phyloP scores from a whole-genome alignment of 1,140 invertebrate species.

The Scaptomyza hsui region DNA sequence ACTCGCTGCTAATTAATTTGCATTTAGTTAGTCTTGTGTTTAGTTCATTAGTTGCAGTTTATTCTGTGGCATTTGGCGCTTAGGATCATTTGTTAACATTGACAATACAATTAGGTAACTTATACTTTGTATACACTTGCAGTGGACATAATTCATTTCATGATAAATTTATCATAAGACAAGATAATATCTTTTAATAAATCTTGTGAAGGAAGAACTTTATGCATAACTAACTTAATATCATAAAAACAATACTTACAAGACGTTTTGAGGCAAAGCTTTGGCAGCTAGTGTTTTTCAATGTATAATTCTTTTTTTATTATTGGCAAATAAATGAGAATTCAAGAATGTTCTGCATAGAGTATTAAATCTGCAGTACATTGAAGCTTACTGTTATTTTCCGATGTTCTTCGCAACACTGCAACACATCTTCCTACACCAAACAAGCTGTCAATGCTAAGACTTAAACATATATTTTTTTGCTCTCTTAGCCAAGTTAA shows the following conservation, averaged over 20 bases:
- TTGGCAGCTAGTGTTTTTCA: too few species aligned
- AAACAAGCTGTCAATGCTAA: background rate
- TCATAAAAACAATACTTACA: too few species aligned
- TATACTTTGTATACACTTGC: background rate
- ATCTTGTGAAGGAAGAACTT: too few species aligned
- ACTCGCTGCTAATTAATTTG: conserved; percentile 59
- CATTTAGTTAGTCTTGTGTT: conserved; percentile 17
- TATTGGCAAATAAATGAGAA: too few species aligned
- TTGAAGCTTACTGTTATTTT: background rate
- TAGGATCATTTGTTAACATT: conserved; percentile 47
- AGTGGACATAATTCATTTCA: background rate
- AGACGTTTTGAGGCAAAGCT: too few species aligned
- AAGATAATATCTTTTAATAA: too few species aligned
- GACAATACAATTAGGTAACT: conserved; percentile 37
- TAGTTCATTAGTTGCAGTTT: conserved; percentile 27
- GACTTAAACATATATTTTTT: background rate
- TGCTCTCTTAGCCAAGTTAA: conserved; percentile 38
- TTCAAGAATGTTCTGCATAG: background rate
- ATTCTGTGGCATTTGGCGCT: conserved; percentile 25
- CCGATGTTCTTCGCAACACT: conserved; percentile 16
- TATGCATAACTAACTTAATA: too few species aligned
- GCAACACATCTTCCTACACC: conserved; percentile 34
- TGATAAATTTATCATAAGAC: background rate
- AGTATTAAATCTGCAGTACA: background rate
- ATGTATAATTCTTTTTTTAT: too few species aligned